These are phyloP conservation scores for Asarcornis scutulata DNA, from an alignment of 2,113 vertebrate genomes.

Conservation along the genomic window DNA sequence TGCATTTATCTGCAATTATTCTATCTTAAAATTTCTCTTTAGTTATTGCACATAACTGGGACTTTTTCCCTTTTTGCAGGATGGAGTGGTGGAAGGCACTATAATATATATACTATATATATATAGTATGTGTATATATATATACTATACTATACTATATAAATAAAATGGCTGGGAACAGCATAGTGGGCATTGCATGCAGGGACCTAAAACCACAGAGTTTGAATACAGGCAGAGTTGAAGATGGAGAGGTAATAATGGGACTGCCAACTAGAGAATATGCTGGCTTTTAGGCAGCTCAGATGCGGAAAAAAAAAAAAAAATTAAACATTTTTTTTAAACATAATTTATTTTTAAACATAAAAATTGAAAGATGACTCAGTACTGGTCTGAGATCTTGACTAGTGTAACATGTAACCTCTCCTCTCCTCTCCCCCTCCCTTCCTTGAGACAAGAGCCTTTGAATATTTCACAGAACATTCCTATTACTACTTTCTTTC, in stretches of 20 bases:
- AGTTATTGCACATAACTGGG: neutral
- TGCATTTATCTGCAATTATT: neutral
- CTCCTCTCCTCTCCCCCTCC: no score
- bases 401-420: no score
- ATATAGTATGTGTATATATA: no score
- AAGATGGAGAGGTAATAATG: neutral
- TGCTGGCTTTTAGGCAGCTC: neutral
- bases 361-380: neutral
- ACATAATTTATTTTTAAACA: neutral
- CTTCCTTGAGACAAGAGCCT: neutral
- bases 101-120: no score
- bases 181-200: accelerated
- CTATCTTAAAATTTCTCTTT: neutral
- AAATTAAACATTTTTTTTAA: no score
- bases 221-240: neutral
- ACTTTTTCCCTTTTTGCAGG: neutral
- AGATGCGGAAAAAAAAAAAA: neutral
- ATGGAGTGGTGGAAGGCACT: neutral
- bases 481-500: neutral
- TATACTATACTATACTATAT: neutral
- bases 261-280: neutral
- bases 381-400: neutral
- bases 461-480: neutral
- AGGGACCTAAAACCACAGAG: neutral
- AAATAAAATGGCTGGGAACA: neutral